Percentiles rank a stretch among this genome's conserved stretches.
phyloP scores from a whole-genome alignment of 2,797 vertebrate species.

The Yasuhikotakia modesta region DNA sequence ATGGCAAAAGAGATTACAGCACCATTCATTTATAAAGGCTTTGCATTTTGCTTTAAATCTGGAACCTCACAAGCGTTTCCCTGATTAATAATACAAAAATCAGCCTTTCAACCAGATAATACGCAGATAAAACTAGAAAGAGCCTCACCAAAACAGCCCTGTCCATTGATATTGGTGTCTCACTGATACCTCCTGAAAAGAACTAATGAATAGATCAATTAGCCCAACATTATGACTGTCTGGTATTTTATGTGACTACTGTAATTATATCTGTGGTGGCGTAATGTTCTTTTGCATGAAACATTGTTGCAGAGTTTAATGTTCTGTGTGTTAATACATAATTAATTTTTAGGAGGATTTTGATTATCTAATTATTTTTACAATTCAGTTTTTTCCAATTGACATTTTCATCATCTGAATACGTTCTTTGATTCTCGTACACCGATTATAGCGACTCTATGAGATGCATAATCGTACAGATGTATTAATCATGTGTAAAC shows the following conservation, averaged over 20 bases:
- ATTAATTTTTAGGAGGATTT: not conserved
- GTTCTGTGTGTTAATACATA: constrained; percentile 9
- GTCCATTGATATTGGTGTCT: constrained; percentile 10
- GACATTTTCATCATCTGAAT: constrained; percentile 1
- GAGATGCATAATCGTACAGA: not conserved
- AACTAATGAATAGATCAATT: constrained; percentile 26
- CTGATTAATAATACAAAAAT: constrained; percentile 30
- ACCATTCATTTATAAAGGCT: constrained; percentile 18
- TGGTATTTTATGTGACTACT: constrained; percentile 30
- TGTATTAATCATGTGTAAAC: constrained; percentile 1
- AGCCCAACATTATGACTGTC: constrained; percentile 30
- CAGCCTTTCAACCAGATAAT: constrained; percentile 5
- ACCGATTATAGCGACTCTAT: not conserved
- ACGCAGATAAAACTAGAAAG: constrained; percentile 10
- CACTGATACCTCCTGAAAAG: not conserved
- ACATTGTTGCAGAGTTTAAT: constrained; percentile 2
- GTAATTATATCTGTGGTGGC: constrained; percentile 16
- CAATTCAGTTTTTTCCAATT: not conserved
- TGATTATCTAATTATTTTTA: constrained; percentile 15
- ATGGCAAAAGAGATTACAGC: not conserved
- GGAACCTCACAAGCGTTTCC: constrained; percentile 15
- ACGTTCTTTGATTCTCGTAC: not conserved
- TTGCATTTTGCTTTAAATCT: constrained; percentile 33
- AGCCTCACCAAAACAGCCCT: constrained; percentile 21
- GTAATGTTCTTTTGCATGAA: constrained; percentile 21